Conservation (phyloP, 30 jellyfish, hydroid and myxozoan genomes). For the Cassiopea andromeda region DNA sequence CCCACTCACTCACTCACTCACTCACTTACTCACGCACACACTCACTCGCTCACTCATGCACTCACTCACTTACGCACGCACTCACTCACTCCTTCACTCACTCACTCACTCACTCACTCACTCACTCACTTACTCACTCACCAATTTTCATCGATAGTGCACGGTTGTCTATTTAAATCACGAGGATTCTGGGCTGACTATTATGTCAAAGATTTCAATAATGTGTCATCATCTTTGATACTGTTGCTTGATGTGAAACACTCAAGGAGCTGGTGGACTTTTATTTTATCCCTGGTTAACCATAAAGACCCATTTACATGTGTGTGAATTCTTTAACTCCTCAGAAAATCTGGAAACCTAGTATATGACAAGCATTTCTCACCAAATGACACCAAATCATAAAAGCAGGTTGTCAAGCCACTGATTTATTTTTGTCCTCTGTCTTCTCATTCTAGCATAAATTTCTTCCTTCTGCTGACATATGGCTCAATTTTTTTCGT, state of each 20-base stretch:
- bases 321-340: constrained; percentile 14
- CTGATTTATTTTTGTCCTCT: too few species aligned
- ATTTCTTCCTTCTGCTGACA: too few species aligned
- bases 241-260: constrained; percentile 53
- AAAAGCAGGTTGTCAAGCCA: not conserved
- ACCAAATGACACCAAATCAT: not conserved
- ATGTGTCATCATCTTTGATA: constrained; percentile 11
- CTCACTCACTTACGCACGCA: too few species aligned
- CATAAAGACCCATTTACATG: constrained; percentile 12
- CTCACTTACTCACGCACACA: too few species aligned
- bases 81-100: not conserved
- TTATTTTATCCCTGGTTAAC: constrained; percentile 9
- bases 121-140: not conserved
- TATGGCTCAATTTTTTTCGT: too few species aligned
- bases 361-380: not conserved
- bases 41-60: too few species aligned
- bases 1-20: too few species aligned
- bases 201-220: not conserved
- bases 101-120: too few species aligned
- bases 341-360: constrained; percentile 11
- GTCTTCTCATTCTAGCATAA: too few species aligned
- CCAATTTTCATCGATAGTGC: not conserved
- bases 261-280: constrained; percentile 3
- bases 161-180: not conserved
- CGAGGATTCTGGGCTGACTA: too few species aligned